Evolutionary conservation across 2,797 vertebrate species (phyloP).

Genomic region (Sebastes oblongus): DNA sequence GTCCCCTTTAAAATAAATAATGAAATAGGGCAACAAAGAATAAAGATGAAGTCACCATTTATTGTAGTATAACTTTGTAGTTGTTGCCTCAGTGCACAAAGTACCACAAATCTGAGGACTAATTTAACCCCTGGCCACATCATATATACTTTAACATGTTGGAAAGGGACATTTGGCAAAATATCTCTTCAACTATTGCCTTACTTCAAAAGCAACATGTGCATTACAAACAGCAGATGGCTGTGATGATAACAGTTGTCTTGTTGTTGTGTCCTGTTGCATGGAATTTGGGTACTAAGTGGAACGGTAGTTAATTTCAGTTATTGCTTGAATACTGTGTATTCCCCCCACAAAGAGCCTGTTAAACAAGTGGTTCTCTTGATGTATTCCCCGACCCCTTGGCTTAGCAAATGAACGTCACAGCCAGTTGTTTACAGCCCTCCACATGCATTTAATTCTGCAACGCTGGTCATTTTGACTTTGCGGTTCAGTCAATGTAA

Average conservation of each 20-base stretch:
- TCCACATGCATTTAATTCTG: slow-evolving; percentile 72
- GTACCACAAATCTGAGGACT: not conserved
- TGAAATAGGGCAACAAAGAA: too few species aligned
- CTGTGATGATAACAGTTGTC: not conserved
- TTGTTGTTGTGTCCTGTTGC: not conserved
- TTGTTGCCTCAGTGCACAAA: not conserved
- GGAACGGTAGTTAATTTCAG: not conserved
- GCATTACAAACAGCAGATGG: not conserved
- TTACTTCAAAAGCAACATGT: not conserved
- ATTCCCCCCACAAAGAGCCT: slow-evolving; percentile 10
- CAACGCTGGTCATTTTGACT: slow-evolving; percentile 72
- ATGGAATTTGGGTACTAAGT: not conserved
- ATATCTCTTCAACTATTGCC: not conserved
- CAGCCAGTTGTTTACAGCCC: slow-evolving; percentile 59
- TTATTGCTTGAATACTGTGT: not conserved
- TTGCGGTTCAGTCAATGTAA: slow-evolving; percentile 56
- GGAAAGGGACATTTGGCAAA: not conserved
- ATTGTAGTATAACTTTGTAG: not conserved
- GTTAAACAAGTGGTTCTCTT: slow-evolving; percentile 3
- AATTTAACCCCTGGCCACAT: not conserved
- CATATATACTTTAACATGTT: not conserved
- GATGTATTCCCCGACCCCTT: slow-evolving; percentile 15
- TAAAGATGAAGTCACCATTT: not conserved
- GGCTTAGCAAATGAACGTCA: slow-evolving; percentile 27
- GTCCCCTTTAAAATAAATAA: too few species aligned